Percentiles rank a stretch among this genome's conserved stretches.
These are phyloP conservation scores for Oopsacas minuta DNA, from an alignment of 37 sponge, comb jelly and placozoan species.

Conservation along the genomic window DNA sequence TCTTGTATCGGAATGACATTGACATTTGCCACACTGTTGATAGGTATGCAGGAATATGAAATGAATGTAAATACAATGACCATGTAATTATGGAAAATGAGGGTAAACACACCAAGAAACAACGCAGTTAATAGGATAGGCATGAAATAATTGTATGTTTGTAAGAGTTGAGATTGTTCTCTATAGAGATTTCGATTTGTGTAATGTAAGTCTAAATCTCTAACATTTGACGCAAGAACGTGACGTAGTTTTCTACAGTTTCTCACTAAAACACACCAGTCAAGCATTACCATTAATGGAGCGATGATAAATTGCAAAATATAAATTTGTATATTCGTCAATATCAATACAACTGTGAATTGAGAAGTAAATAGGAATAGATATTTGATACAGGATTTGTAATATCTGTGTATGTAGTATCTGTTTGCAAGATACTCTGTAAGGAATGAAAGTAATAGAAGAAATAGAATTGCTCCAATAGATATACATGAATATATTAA, in stretches of 20 bases:
- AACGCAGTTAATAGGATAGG: background rate
- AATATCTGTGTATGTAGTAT: background rate
- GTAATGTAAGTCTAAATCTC: background rate
- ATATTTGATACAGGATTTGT: background rate
- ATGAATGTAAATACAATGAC: background rate
- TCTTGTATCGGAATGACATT: background rate
- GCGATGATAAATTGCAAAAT: background rate
- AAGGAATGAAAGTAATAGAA: background rate
- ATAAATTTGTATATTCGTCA: background rate
- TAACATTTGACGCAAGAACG: background rate
- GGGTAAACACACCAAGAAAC: background rate
- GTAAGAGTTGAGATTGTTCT: background rate
- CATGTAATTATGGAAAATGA: background rate
- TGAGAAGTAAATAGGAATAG: background rate
- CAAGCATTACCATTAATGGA: background rate
- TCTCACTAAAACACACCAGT: background rate
- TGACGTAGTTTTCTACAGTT: background rate
- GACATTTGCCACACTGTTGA: background rate
- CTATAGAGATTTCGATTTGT: background rate
- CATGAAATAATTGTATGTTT: background rate
- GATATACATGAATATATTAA: background rate
- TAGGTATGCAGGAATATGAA: too few relatives aligned
- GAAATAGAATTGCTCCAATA: background rate
- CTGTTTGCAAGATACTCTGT: background rate
- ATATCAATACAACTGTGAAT: background rate